These are phyloP conservation scores for Protonibea diacanthus DNA, from an alignment of 2,797 vertebrate genomes.

Conservation along the genomic window DNA sequence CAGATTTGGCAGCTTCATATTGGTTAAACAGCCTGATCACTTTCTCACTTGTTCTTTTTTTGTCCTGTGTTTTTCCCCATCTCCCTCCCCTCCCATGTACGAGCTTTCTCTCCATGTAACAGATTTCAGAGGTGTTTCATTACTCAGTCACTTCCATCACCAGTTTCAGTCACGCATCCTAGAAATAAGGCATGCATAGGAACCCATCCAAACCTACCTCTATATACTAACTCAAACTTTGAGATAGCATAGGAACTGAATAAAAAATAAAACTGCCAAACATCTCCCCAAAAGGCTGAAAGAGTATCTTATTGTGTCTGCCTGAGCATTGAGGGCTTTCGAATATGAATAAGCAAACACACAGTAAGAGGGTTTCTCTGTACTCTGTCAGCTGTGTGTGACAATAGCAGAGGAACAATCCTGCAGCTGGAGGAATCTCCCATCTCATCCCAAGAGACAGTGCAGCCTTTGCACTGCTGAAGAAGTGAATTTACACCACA, in stretches of 20 bases:
- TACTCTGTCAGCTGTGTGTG: slow-evolving; percentile 68
- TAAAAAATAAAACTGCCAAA: background rate
- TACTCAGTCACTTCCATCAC: slow-evolving; percentile 54
- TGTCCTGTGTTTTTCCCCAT: slow-evolving; percentile 37
- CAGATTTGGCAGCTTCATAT: slow-evolving; percentile 66
- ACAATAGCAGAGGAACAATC: slow-evolving; percentile 46
- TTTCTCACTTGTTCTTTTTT: slow-evolving; percentile 67
- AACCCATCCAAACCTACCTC: slow-evolving; percentile 3
- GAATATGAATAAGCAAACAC: slow-evolving; percentile 77
- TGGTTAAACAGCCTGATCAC: slow-evolving; percentile 49
- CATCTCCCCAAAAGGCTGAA: background rate
- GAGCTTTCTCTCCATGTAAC: slow-evolving; percentile 47
- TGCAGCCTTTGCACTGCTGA: slow-evolving; percentile 59
- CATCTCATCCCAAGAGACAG: slow-evolving; percentile 53
- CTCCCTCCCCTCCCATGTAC: slow-evolving; percentile 25
- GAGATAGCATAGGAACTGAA: background rate
- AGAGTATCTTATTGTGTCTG: slow-evolving; percentile 17
- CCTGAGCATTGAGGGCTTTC: slow-evolving; percentile 28
- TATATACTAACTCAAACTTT: slow-evolving; percentile 28
- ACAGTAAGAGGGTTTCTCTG: slow-evolving; percentile 77
- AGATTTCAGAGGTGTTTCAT: slow-evolving; percentile 76
- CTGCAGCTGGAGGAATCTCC: slow-evolving; percentile 51
- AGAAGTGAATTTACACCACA: slow-evolving; percentile 72
- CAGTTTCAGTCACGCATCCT: slow-evolving; percentile 43
- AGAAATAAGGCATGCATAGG: slow-evolving; percentile 22